Conservation (phyloP, 2,888 invertebrate species). For the Drosophila ustulata region DNA sequence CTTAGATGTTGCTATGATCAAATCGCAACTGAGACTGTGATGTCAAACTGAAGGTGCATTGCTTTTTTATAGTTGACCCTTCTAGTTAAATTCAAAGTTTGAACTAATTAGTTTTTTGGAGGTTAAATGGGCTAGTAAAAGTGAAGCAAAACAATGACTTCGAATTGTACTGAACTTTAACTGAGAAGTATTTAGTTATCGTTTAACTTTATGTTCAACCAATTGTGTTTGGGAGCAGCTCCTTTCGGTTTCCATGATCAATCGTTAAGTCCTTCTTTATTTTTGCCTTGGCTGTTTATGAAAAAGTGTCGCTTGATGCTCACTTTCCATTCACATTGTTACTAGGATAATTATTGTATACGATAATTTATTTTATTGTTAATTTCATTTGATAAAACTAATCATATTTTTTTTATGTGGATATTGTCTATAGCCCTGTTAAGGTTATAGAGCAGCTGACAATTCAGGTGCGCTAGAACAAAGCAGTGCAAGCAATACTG, state of each 20-base stretch:
- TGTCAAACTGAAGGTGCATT: conserved; percentile 28
- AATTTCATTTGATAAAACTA: too few relatives aligned
- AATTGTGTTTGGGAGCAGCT: neutral
- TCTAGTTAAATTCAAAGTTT: conserved; percentile 33
- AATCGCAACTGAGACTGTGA: conserved; percentile 57
- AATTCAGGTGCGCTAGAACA: too few relatives aligned
- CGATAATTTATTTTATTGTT: too few relatives aligned
- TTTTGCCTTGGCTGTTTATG: too few relatives aligned
- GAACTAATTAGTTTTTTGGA: conserved; percentile 55
- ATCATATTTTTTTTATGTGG: too few relatives aligned
- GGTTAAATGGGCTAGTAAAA: conserved; percentile 51
- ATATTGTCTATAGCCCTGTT: too few relatives aligned
- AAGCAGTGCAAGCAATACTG: too few relatives aligned
- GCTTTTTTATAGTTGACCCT: conserved; percentile 52
- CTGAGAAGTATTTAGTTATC: neutral
- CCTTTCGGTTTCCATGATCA: too few relatives aligned
- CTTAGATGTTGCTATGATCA: conserved; percentile 34
- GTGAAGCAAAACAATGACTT: conserved; percentile 21
- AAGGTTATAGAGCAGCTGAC: too few relatives aligned
- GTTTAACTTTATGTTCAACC: neutral
- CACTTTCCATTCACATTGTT: too few relatives aligned
- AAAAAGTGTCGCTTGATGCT: too few relatives aligned
- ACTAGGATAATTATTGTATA: neutral
- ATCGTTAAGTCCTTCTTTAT: too few relatives aligned
- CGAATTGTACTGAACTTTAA: neutral